These are phyloP conservation scores for Asbolus verrucosus DNA, from an alignment of 1,140 invertebrate species.

Conservation along the genomic window DNA sequence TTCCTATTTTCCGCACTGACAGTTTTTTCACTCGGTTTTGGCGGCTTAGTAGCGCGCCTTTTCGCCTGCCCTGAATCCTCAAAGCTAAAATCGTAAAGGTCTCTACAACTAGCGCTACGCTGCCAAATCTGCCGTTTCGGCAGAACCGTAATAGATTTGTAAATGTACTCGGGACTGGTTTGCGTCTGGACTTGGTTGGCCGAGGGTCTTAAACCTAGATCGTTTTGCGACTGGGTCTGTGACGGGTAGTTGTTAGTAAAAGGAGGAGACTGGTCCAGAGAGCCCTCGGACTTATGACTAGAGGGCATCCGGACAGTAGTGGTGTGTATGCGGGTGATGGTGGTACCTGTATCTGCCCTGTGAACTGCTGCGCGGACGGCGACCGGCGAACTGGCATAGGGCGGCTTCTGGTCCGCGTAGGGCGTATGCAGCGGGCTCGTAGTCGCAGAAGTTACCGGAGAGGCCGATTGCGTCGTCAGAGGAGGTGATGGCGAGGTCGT, in stretches of 20 bases:
- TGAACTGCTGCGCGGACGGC: conserved; percentile 65
- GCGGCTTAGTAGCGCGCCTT: conserved; percentile 63
- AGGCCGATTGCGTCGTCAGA: conserved; percentile 65
- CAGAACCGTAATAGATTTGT: conserved; percentile 54
- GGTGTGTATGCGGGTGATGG: conserved; percentile 58
- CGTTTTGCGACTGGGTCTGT: conserved; percentile 63
- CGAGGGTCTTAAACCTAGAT: conserved; percentile 56
- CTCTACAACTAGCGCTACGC: conserved; percentile 83
- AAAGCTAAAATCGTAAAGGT: conserved; percentile 79
- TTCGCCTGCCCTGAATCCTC: conserved; percentile 75
- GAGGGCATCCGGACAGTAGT: conserved; percentile 63
- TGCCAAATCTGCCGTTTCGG: conserved; percentile 73
- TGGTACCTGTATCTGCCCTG: conserved; percentile 64
- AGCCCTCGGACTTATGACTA: conserved; percentile 63
- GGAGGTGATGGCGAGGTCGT: conserved; percentile 65
- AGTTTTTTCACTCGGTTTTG: conserved; percentile 55
- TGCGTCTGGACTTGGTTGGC: conserved; percentile 65
- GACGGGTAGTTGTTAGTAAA: conserved; percentile 61
- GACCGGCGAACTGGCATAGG: conserved; percentile 58
- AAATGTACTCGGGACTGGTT: conserved; percentile 57
- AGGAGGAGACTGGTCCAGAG: conserved; percentile 53
- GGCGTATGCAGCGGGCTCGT: conserved; percentile 61
- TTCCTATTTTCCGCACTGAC: conserved; percentile 65
- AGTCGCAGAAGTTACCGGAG: conserved; percentile 63
- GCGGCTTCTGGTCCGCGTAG: conserved; percentile 42